Base-by-base conservation (phyloP, 2,888 invertebrate species). In the Lasioglossum marginatum region DNA sequence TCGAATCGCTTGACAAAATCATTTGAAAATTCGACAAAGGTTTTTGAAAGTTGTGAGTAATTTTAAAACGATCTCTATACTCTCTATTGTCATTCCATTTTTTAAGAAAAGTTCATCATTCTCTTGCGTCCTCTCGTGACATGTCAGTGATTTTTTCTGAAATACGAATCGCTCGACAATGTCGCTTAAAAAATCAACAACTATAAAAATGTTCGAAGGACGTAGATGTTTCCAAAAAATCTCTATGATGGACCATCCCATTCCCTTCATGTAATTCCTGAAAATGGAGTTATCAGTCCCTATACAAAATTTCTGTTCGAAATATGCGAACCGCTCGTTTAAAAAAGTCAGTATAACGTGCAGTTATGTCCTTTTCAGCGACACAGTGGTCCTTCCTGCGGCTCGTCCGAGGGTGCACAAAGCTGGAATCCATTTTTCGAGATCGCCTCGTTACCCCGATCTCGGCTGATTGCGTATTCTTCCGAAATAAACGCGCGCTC, bases 381-480 rank as follows among this genome's bases (percentile, higher is more conserved):
- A 70, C 60, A 31, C n/a, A 14, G 60, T 6, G 27, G 5, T 27
- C 27, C 60, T 27, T 63, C 16, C 60, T 10, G 60, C 60, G 14
- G 16, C 27, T 63, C 14, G 60, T 63, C 6, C 60, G 60, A 23
- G 40, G 31, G 31, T 8, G 23, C 16, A 23, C 27, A 37, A 2
- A 27, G 27, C 23, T 16, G 34, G n/a, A 40, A 3, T 80, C 27
- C 37, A 27, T 77, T 60, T 57, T 68, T 60, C 27, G 27, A 37
- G 37, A 73, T 31, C 48, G 31, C 37, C 63, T 68, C 79, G 76
- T 79, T 72, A 70, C 71, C 37, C 31, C 52, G 79, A 72, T 79
- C 73, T 72, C 72, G 40, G 76, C 37, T 85, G 79, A 79, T 85
- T 74, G 79, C 83, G 71, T 72, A 85, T 84, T 84, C 79, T 80